phyloP scores from a whole-genome alignment of 2,113 vertebrate species.

The Bostrychus sinensis region DNA sequence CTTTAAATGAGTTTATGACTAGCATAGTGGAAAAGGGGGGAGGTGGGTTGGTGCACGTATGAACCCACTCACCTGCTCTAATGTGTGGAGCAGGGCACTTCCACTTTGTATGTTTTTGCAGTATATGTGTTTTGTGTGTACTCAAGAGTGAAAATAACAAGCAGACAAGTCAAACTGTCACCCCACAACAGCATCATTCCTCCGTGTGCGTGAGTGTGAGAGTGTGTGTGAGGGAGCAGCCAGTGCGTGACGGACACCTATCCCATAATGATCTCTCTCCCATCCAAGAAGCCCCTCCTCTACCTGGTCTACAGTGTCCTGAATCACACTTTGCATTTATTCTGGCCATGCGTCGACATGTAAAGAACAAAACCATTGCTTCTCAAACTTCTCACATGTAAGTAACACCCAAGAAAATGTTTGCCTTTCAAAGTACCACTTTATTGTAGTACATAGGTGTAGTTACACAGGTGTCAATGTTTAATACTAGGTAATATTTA shows the following conservation, averaged over 20 bases:
- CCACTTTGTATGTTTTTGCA: conserved; percentile 15
- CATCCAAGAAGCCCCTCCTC: conserved; percentile 43
- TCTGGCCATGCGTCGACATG: neutral
- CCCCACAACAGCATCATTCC: conserved; percentile 34
- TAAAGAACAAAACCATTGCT: too few relatives aligned
- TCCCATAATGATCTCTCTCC: conserved; percentile 73
- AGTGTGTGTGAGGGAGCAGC: conserved; percentile 30
- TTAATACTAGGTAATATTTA: too few relatives aligned
- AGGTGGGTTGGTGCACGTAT: conserved; percentile 4
- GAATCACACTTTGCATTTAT: conserved; percentile 11
- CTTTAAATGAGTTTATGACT: conserved; percentile 41
- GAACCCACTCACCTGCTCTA: conserved; percentile 6
- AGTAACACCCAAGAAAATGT: too few relatives aligned
- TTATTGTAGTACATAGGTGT: too few relatives aligned
- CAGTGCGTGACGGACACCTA: conserved; percentile 73
- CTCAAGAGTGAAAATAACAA: conserved; percentile 73
- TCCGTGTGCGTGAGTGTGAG: conserved; percentile 27
- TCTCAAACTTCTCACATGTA: too few relatives aligned
- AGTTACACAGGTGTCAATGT: too few relatives aligned
- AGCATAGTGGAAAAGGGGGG: neutral
- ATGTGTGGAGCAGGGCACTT: neutral
- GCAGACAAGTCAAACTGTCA: conserved; percentile 62
- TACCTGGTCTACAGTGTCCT: neutral
- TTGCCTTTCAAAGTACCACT: too few relatives aligned
- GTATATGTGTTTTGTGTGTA: conserved; percentile 38